Evolutionary conservation across 2,888 invertebrate genomes (phyloP), one percentile per base, ranked within the genome.

Genomic region (Caenorhabditis angaria): DNA sequence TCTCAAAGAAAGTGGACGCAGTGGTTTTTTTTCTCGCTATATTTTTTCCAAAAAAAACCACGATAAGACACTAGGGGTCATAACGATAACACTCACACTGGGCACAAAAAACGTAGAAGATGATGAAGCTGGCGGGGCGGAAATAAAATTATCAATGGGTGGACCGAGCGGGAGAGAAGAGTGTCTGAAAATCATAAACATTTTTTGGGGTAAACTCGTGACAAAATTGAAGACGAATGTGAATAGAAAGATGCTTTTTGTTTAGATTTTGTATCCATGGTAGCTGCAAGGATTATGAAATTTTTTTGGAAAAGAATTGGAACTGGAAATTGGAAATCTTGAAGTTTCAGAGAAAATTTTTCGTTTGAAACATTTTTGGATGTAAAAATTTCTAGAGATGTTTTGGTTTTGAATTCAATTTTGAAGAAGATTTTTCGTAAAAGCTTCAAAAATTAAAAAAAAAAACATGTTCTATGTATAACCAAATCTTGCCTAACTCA

Each of bases 41-140:
- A 20, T 41, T 27, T 18, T 20, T 58, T 18, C 32, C 5, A 18
- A 25, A 29, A 47, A 58, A 28, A 35, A 20, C 1, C 12, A 4
- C 5, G 56, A 22, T 48, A 48, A 48, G 48, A 18, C 4, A 10
- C n/a, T n/a, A n/a, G 4, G 20, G n/a, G 20, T 6, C 20, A 48
- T 18, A n/a, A 50, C 2, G n/a, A 27, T 25, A 54, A 27, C 4
- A 54, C 27, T 27, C 25, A 27, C 27, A 53, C 51, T 65, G 1
- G 51, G 58, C 20, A 65, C 70, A 32, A 70, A 70, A 29, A 70
- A 70, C 18, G 64, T 61, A n/a, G 70, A 70, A 10, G 20, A 53
- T n/a, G 70, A 57, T 14, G 63, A 28, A 18, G 27, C 2, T 54
- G 32, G 2, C 4, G 18, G 22, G 27, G 25, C 6, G 24, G 6